Evolutionary conservation across 2,888 invertebrate species (phyloP).

Genomic region (Nycteola revayana): DNA sequence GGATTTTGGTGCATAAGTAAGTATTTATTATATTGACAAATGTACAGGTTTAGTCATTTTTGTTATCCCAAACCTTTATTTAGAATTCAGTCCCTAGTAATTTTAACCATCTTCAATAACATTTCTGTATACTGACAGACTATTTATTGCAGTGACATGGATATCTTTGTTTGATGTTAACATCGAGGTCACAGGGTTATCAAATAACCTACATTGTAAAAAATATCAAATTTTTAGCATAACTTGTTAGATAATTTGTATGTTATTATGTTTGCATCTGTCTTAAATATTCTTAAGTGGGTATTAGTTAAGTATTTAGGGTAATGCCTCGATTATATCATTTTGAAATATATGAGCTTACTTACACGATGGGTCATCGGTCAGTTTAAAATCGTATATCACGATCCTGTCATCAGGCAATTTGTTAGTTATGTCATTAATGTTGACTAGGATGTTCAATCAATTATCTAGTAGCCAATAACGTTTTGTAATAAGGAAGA

Average conservation of each 20-base stretch:
- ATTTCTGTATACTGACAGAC: no score
- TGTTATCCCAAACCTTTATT: no score
- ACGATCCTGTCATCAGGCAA: constrained; percentile 37
- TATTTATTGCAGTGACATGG: no score
- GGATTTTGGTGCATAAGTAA: no score
- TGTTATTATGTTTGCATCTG: constrained; percentile 6
- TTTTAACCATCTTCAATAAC: no score
- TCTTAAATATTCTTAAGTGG: constrained; percentile 11
- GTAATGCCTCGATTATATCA: constrained; percentile 49
- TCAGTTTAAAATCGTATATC: constrained; percentile 34
- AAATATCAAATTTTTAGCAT: constrained; percentile 3
- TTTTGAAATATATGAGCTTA: constrained; percentile 28
- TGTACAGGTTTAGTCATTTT: no score
- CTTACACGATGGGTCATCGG: constrained; percentile 34
- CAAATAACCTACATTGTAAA: no score
- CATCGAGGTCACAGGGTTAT: no score
- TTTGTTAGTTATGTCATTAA: constrained; percentile 39
- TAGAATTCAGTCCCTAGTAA: no score
- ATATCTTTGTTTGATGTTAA: no score
- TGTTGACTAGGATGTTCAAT: constrained; percentile 18
- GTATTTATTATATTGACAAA: no score
- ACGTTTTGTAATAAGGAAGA: no score
- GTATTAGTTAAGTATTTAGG: constrained; percentile 46
- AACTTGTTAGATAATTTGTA: constrained; percentile 19
- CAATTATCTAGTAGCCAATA: constrained; percentile 9